Conservation (phyloP, 2,113 vertebrate genomes). For the Nanorana parkeri region DNA sequence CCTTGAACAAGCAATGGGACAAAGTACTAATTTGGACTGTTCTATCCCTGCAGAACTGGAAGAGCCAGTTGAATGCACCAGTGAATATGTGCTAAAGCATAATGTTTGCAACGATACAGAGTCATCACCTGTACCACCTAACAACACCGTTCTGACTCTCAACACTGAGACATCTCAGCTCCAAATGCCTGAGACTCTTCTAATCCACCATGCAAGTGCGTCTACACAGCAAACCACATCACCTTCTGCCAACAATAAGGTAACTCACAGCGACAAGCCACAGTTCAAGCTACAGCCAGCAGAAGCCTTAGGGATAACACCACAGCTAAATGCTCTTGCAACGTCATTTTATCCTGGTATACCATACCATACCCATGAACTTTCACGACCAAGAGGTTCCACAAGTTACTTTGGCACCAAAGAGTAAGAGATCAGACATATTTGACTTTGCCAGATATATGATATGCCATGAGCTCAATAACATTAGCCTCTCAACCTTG, state of each 20-base stretch:
- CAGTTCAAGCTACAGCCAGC: no score
- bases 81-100: no score
- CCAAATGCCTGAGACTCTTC: conserved; percentile 57
- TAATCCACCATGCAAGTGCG: no score
- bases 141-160: not conserved
- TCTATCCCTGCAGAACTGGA: no score
- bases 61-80: no score
- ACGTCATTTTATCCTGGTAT: not conserved
- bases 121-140: not conserved
- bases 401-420: not conserved
- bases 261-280: not conserved
- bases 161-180: conserved; percentile 3
- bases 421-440: not conserved
- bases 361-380: not conserved
- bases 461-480: not conserved
- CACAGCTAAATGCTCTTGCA: no score
- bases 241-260: no score
- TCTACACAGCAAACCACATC: not conserved
- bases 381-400: not conserved
- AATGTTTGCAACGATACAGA: not conserved
- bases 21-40: no score
- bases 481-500: not conserved
- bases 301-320: no score
- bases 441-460: conserved; percentile 28
- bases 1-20: no score